Conservation (phyloP, 2,888 invertebrate species). For the Ernsta delagoae region DNA sequence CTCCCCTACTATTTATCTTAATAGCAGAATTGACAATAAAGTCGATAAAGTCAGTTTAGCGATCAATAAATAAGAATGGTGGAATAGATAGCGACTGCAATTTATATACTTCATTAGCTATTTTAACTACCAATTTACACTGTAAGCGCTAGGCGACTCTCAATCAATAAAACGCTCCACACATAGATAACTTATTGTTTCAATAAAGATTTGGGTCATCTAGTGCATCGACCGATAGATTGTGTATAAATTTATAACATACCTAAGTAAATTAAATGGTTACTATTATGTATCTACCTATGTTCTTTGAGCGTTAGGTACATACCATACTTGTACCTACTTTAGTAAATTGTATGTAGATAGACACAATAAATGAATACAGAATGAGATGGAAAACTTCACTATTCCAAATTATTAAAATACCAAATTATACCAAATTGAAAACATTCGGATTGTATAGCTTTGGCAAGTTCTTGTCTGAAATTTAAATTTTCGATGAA, state of each 20-base stretch:
- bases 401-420: neutral
- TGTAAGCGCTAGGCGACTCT: slow-evolving; percentile 11
- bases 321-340: no score
- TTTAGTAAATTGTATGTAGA: neutral
- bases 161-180: slow-evolving; percentile 39
- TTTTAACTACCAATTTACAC: slow-evolving; percentile 27
- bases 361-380: neutral
- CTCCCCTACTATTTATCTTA: no score
- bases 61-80: slow-evolving; percentile 2
- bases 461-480: neutral
- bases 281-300: neutral
- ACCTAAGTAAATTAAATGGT: no score
- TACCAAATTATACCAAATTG: neutral
- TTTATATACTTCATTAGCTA: slow-evolving; percentile 20
- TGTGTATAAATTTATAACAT: neutral
- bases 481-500: neutral
- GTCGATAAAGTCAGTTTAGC: neutral
- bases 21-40: neutral
- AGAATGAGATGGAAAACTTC: neutral
- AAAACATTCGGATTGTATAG: neutral
- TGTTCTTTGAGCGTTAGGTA: neutral
- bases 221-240: slow-evolving; percentile 59
- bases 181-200: slow-evolving; percentile 43
- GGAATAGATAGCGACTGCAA: slow-evolving; percentile 11
- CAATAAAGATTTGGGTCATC: slow-evolving; percentile 53